A percentile compares a stretch with the other conserved stretches of the same genome.
Evolutionary conservation across 2,113 vertebrate species (phyloP).

Genomic region (Nothoprocta pentlandii): DNA sequence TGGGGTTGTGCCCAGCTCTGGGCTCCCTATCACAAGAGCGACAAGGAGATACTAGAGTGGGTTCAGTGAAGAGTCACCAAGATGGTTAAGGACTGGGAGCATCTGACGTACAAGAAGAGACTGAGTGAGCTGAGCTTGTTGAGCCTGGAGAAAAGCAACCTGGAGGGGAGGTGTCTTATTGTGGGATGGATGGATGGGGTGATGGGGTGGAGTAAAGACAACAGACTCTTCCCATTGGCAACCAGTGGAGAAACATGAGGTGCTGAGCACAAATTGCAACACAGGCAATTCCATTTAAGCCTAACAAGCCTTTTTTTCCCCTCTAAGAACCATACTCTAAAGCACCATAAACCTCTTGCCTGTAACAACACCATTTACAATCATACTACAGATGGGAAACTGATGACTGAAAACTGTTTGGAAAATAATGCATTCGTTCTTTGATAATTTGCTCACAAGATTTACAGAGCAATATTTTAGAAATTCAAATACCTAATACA

Average conservation of each 20-base stretch:
- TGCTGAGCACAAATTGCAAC: neutral
- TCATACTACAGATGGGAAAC: neutral
- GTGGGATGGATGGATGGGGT: too few relatives aligned
- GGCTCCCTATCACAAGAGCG: too few relatives aligned
- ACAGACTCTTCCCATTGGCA: neutral
- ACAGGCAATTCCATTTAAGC: neutral
- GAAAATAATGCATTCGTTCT: neutral
- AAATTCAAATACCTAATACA: neutral
- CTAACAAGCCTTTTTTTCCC: neutral
- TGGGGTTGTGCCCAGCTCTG: too few relatives aligned
- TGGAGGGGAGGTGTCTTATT: too few relatives aligned
- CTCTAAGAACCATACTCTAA: too few relatives aligned
- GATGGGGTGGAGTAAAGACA: neutral
- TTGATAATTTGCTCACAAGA: neutral
- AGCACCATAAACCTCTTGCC: neutral
- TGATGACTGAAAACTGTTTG: neutral
- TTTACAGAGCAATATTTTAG: neutral
- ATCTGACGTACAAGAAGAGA: too few relatives aligned
- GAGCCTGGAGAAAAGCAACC: neutral
- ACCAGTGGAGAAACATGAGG: neutral
- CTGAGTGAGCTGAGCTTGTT: neutral
- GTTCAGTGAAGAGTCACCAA: too few relatives aligned
- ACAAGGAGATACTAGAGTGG: too few relatives aligned
- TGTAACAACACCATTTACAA: neutral
- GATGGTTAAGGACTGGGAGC: too few relatives aligned